Percentiles rank a stretch among this genome's conserved stretches.
These are phyloP conservation scores for Brienomyrus brachyistius DNA, from an alignment of 2,113 vertebrate species.

Conservation along the genomic window DNA sequence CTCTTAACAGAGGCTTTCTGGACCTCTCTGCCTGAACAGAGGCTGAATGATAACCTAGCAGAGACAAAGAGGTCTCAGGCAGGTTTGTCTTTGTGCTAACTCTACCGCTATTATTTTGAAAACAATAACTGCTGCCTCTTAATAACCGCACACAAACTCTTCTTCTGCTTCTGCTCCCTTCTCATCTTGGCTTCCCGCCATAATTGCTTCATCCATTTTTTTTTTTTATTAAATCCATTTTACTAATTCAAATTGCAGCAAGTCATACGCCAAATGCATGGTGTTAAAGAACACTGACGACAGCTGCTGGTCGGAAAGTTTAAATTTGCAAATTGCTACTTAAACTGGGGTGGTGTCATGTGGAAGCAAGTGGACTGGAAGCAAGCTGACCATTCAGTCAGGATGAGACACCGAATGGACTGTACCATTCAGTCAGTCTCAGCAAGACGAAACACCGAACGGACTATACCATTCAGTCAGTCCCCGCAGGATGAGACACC, in stretches of 20 bases:
- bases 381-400: background rate
- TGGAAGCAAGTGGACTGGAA: background rate
- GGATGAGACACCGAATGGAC: background rate
- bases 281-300: background rate
- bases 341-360: background rate
- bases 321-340: background rate
- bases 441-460: background rate
- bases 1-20: background rate
- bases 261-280: background rate
- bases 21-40: background rate
- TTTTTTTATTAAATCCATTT: background rate
- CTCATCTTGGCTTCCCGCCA: background rate
- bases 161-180: background rate
- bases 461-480: background rate
- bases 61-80: background rate
- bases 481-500: fast-evolving
- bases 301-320: background rate
- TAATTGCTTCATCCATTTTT: background rate
- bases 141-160: background rate
- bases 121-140: background rate
- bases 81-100: background rate
- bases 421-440: background rate
- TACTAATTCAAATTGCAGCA: background rate
- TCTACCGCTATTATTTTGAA: background rate
- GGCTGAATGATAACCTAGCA: background rate